Evolutionary conservation across 2,888 invertebrate genomes (phyloP).

Genomic region (Diloba caeruleocephala): DNA sequence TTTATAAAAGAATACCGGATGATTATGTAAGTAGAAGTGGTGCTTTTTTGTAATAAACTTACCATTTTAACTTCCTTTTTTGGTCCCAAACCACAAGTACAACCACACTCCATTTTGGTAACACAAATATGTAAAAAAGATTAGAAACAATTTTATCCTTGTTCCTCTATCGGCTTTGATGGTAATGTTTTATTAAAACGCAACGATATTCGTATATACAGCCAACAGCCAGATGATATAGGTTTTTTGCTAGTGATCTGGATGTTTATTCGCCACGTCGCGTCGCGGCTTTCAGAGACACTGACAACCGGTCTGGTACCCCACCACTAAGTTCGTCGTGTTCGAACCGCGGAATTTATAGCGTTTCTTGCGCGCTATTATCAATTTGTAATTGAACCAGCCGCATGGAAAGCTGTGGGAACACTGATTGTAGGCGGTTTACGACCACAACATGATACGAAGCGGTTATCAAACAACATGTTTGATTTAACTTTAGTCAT

Average conservation of each 20-base stretch:
- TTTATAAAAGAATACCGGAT: too few species aligned
- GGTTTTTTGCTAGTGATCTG: conserved; percentile 29
- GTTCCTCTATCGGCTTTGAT: too few species aligned
- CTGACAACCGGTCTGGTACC: conserved; percentile 12
- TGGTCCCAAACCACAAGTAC: neutral
- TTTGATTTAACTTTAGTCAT: conserved; percentile 36
- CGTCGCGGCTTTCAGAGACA: conserved; percentile 2
- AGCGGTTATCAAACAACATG: conserved; percentile 38
- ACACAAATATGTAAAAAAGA: conserved; percentile 8
- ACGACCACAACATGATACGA: conserved; percentile 34
- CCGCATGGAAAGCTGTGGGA: conserved; percentile 28
- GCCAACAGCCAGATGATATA: too few species aligned
- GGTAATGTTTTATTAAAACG: too few species aligned
- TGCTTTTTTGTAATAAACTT: conserved; percentile 12
- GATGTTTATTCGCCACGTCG: conserved; percentile 34
- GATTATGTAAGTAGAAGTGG: neutral
- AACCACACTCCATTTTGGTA: conserved; percentile 27
- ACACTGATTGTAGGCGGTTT: conserved; percentile 41
- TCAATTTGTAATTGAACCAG: conserved; percentile 27
- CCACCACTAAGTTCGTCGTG: conserved; percentile 16
- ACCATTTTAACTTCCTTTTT: conserved; percentile 29
- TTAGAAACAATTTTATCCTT: too few species aligned
- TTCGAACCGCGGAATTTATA: conserved; percentile 15
- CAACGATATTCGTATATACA: too few species aligned
- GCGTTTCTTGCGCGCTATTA: conserved; percentile 9